These are phyloP conservation scores for Clivina fossor DNA, from an alignment of 2,888 invertebrate genomes.

Conservation along the genomic window DNA sequence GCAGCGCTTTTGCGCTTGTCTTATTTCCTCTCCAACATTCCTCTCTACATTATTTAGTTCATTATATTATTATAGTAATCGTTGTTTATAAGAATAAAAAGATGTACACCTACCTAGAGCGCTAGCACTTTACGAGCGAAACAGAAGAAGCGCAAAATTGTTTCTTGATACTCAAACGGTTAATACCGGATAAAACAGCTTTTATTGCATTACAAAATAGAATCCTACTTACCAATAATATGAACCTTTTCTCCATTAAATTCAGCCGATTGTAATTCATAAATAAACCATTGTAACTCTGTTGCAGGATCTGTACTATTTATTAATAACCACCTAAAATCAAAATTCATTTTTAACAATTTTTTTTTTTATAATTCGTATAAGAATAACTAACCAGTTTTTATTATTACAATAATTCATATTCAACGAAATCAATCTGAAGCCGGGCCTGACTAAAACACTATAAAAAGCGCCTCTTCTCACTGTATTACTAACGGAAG, in stretches of 20 bases:
- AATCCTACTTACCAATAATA: constrained; percentile 83
- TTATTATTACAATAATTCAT: constrained; percentile 96
- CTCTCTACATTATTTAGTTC: too few relatives aligned
- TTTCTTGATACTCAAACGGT: too few relatives aligned
- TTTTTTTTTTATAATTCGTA: background rate
- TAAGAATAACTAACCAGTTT: constrained; percentile 69
- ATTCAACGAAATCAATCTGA: constrained; percentile 90
- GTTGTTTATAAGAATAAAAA: too few relatives aligned
- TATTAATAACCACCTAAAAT: constrained; percentile 77
- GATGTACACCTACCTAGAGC: too few relatives aligned
- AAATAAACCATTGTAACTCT: constrained; percentile 93
- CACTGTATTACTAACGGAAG: constrained; percentile 83
- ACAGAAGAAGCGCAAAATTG: too few relatives aligned
- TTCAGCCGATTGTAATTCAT: constrained; percentile 91
- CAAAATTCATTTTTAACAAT: background rate
- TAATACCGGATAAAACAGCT: too few relatives aligned
- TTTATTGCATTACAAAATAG: too few relatives aligned
- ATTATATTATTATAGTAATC: too few relatives aligned
- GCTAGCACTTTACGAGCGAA: too few relatives aligned
- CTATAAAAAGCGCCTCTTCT: constrained; percentile 90
- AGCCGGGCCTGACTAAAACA: constrained; percentile 84
- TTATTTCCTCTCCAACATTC: too few relatives aligned
- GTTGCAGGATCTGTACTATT: constrained; percentile 97
- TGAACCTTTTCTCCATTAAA: constrained; percentile 94
- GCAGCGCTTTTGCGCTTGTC: too few relatives aligned